phyloP scores from a whole-genome alignment of 2,797 vertebrate species.

The Tachyglossus aculeatus region DNA sequence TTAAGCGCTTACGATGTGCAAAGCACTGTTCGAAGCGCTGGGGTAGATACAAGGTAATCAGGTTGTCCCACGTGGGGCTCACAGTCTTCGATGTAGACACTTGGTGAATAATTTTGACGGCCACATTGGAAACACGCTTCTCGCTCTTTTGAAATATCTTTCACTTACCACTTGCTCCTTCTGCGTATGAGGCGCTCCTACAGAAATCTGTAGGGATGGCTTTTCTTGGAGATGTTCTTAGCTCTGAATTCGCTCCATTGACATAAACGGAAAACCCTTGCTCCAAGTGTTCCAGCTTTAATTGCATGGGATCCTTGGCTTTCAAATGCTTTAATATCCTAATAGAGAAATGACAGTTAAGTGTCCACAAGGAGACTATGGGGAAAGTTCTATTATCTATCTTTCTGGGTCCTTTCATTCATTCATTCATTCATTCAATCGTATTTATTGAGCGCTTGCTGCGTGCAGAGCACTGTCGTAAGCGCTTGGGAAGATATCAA shows the following conservation, averaged over 20 bases:
- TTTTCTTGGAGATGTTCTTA: constrained; percentile 67
- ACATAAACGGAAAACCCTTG: constrained; percentile 93
- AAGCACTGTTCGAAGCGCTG: too few relatives aligned
- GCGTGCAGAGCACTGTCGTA: too few relatives aligned
- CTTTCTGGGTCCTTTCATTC: too few relatives aligned
- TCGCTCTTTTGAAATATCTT: neutral
- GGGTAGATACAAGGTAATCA: too few relatives aligned
- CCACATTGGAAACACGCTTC: neutral
- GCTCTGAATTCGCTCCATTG: constrained; percentile 90
- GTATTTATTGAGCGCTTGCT: too few relatives aligned
- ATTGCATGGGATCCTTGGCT: constrained; percentile 81
- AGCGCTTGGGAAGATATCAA: too few relatives aligned
- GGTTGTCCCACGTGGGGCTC: too few relatives aligned
- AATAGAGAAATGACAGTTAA: constrained; percentile 18
- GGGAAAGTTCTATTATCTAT: neutral
- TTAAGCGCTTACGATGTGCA: too few relatives aligned
- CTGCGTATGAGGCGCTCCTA: constrained; percentile 55
- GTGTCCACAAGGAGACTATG: neutral
- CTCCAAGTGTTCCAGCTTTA: constrained; percentile 87
- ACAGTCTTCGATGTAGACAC: too few relatives aligned
- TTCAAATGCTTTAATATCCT: constrained; percentile 84
- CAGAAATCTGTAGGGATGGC: constrained; percentile 32
- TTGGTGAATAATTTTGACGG: too few relatives aligned
- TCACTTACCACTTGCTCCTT: constrained; percentile 70
- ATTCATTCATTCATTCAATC: too few relatives aligned